Conservation (phyloP, 2,113 vertebrate genomes). For the Ceratotherium simum region DNA sequence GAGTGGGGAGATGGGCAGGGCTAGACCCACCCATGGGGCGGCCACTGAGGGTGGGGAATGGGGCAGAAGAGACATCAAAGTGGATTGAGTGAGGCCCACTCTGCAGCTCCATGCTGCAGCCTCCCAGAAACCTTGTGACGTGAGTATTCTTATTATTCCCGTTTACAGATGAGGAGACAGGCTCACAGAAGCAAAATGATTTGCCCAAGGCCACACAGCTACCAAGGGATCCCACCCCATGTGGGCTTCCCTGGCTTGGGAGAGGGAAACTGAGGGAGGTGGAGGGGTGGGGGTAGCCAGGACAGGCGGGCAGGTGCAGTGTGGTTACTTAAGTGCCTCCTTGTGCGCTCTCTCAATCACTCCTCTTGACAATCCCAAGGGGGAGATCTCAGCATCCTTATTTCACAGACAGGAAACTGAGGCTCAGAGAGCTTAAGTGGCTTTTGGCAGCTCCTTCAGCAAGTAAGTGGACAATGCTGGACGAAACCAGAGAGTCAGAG, state of each 20-base stretch:
- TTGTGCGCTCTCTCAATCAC: accelerated
- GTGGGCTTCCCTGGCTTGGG: too few species aligned
- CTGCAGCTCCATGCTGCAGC: neutral
- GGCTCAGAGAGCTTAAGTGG: neutral
- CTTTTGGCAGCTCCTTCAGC: neutral
- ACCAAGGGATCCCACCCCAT: accelerated
- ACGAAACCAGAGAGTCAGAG: neutral
- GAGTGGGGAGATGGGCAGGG: neutral
- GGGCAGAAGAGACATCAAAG: neutral
- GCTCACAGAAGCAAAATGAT: neutral
- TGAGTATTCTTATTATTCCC: neutral
- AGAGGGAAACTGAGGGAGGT: neutral
- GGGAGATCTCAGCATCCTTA: accelerated
- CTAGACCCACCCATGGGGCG: too few species aligned
- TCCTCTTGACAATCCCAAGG: too few species aligned
- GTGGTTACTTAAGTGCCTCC: neutral
- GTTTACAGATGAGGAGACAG: neutral
- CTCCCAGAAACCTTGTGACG: accelerated
- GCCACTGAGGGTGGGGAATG: accelerated
- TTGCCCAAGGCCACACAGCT: accelerated
- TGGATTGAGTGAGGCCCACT: neutral
- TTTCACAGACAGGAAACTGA: neutral
- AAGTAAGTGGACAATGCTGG: neutral
- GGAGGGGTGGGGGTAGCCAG: too few species aligned
- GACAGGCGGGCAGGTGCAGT: neutral